Evolutionary conservation across 1,140 invertebrate species (phyloP), one percentile per base, ranked within the genome.

Genomic region (Trichonephila clavipes): DNA sequence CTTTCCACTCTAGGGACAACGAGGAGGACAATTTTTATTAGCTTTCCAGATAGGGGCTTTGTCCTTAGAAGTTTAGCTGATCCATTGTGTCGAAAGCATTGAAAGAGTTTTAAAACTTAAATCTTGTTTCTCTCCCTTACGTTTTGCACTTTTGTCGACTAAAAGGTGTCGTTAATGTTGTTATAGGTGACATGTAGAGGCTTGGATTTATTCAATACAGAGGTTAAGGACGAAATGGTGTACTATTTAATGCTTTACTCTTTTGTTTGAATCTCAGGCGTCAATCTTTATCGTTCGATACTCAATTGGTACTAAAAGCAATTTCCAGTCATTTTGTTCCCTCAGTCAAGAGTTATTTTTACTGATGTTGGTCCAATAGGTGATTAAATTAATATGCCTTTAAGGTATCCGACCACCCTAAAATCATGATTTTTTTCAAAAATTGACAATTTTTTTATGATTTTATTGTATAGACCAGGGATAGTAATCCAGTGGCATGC

Each of bases 1-100:
- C 90, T 92, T 64, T 28, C 90, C n/a, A 83, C 90, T 81, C 90
- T 24, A 85, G 90, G 81, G 90, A 90, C 44, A 72, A 21, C 14
- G 51, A 34, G 82, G 66, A 92, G 90, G 82, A 92, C 82, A 92
- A 82, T 92, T 92, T 92, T 92, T 92, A 92, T 92, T 92, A 92
- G 90, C 90, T 92, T 92, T 92, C 82, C 59, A 83, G 90, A 92
- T 92, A 92, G 81, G 89, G 69, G 77, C 89, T 90, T 90, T 92
- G 90, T 92, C 81, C 90, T 85, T 92, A 69, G 90, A 92, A 92
- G 61, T 85, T 69, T 83, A 92, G 82, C 81, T 92, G 90, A 92
- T 92, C 81, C 82, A 92, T 92, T 92, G 90, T 83, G 90, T 92
- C 82, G 82, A 92, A 59, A 85, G 90, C 90, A 85, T 90, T 92